A percentile compares a stretch with the other conserved stretches of the same genome.
These are phyloP conservation scores for Eclectus roratus DNA, from an alignment of 2,113 vertebrate genomes.

Conservation along the genomic window DNA sequence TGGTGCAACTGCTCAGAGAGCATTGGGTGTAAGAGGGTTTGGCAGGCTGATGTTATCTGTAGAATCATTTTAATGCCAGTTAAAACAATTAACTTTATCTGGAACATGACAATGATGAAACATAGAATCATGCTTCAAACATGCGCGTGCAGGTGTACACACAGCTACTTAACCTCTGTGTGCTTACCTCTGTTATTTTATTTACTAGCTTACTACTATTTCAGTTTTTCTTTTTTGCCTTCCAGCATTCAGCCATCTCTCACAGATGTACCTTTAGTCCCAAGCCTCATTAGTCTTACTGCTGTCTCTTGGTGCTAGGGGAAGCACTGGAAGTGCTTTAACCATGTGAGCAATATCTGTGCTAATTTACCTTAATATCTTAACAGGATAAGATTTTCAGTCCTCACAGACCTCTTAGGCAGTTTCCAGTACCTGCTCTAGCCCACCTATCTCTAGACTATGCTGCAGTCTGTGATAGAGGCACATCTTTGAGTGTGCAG, in stretches of 20 bases:
- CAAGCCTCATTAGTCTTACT: constrained; percentile 32
- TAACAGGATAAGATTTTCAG: background rate
- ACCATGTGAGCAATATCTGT: background rate
- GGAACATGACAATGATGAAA: background rate
- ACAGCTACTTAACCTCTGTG: background rate
- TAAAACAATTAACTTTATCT: constrained; percentile 33
- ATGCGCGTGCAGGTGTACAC: background rate
- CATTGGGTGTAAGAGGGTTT: background rate
- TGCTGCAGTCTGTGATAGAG: background rate
- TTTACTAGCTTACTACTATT: background rate
- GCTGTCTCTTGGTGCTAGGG: background rate
- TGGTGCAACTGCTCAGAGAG: background rate
- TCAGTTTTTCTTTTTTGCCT: background rate
- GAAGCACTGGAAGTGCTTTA: background rate
- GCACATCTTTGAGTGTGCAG: background rate
- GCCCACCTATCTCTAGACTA: background rate
- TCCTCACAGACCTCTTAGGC: background rate
- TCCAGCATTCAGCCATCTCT: background rate
- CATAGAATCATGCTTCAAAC: background rate
- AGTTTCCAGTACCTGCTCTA: background rate
- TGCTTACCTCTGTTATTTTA: background rate
- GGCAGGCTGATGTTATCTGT: background rate
- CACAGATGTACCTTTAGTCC: background rate
- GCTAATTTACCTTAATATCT: constrained; percentile 15
- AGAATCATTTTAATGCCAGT: background rate